A percentile compares a stretch with the other conserved stretches of the same genome.
Evolutionary conservation across 2,113 vertebrate genomes (phyloP).

Genomic region (Glaucidium brasilianum): DNA sequence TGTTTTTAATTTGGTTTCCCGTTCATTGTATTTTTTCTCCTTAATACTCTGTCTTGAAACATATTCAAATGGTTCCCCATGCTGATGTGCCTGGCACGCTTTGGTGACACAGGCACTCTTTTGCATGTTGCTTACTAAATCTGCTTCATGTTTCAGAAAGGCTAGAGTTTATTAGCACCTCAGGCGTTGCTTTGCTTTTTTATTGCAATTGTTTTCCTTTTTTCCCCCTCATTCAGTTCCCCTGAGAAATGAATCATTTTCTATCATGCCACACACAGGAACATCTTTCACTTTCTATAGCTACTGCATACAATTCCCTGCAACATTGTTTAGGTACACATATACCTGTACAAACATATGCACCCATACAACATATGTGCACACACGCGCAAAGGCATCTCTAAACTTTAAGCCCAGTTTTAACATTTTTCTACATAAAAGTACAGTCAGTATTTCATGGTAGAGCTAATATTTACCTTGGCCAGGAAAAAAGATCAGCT

Average conservation of each 20-base stretch:
- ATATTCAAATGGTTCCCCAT: background rate
- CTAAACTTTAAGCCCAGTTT: background rate
- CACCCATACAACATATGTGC: fast-evolving
- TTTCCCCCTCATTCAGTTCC: background rate
- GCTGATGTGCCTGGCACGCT: background rate
- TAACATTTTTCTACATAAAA: background rate
- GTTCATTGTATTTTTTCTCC: background rate
- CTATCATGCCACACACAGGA: background rate
- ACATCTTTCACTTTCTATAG: background rate
- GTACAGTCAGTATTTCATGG: background rate
- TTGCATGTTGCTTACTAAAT: background rate
- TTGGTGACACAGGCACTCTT: background rate
- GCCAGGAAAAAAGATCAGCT: background rate
- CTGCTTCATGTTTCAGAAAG: background rate
- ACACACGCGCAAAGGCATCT: fast-evolving
- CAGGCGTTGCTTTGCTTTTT: background rate
- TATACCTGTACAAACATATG: fast-evolving
- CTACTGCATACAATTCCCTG: no score
- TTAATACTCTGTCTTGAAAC: background rate
- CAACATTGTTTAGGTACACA: fast-evolving
- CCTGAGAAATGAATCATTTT: background rate
- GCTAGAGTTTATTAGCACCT: background rate
- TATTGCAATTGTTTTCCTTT: slow-evolving; percentile 3
- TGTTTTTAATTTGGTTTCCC: background rate
- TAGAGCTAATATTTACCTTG: background rate